phyloP scores from a whole-genome alignment of 1,140 invertebrate species.

The Drosophila ironensis region DNA sequence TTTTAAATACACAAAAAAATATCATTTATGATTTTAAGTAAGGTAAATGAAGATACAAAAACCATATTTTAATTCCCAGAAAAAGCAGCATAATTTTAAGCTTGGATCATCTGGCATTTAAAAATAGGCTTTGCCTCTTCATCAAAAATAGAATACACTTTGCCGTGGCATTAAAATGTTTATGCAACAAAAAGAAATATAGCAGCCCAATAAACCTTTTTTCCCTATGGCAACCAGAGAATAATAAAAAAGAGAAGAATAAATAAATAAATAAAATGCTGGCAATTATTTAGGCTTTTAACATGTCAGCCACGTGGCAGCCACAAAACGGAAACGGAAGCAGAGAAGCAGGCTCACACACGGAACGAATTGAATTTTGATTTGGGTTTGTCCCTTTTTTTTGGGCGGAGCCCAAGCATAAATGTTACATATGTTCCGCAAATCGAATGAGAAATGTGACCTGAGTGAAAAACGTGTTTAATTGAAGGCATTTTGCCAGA shows the following conservation, averaged over 20 bases:
- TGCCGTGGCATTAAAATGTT: constrained; percentile 17
- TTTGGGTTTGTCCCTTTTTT: constrained; percentile 39
- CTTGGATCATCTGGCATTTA: neutral
- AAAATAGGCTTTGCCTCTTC: constrained; percentile 1
- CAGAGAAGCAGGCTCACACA: constrained; percentile 14
- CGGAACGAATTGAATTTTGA: constrained; percentile 60
- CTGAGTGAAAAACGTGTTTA: constrained; percentile 20
- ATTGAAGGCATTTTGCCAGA: constrained; percentile 1
- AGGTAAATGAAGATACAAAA: too few species aligned
- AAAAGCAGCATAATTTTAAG: neutral
- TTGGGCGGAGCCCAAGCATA: constrained; percentile 12
- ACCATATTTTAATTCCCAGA: too few species aligned
- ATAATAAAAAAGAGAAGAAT: constrained; percentile 27
- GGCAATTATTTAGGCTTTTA: constrained; percentile 71
- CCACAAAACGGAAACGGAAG: constrained; percentile 64
- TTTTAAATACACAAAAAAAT: too few species aligned
- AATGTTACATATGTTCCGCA: constrained; percentile 39
- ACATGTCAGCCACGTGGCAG: constrained; percentile 68
- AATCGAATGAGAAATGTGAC: constrained; percentile 1
- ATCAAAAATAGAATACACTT: constrained; percentile 10
- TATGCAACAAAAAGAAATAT: constrained; percentile 5
- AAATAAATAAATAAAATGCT: constrained; percentile 54
- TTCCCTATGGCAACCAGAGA: constrained; percentile 5
- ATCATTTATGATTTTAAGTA: too few species aligned
- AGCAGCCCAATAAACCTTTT: constrained; percentile 14